phyloP scores from a whole-genome alignment of 2,888 invertebrate species.

The Microctonus aethiopoides region DNA sequence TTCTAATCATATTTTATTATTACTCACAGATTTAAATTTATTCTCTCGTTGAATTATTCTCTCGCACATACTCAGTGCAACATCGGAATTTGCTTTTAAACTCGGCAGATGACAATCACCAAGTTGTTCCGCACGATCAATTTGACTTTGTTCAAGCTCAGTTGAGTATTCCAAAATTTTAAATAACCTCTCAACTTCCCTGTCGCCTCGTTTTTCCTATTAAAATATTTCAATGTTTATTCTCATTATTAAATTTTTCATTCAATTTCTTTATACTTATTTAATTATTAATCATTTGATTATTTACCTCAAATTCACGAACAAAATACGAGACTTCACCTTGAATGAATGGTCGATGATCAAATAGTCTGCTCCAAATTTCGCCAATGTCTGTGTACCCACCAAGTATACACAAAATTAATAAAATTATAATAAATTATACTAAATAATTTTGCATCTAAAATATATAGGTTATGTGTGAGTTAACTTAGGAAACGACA shows the following conservation, averaged over 20 bases:
- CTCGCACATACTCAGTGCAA: slow-evolving; percentile 74
- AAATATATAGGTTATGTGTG: too few relatives aligned
- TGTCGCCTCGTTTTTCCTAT: slow-evolving; percentile 81
- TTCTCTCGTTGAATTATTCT: slow-evolving; percentile 73
- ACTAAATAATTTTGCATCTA: slow-evolving; percentile 9
- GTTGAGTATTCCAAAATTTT: slow-evolving; percentile 80
- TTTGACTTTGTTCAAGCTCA: slow-evolving; percentile 80
- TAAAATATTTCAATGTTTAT: neutral
- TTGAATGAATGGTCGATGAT: slow-evolving; percentile 86
- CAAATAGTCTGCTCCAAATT: slow-evolving; percentile 86
- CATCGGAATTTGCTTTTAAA: slow-evolving; percentile 74
- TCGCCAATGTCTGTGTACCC: slow-evolving; percentile 77
- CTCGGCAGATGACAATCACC: slow-evolving; percentile 74
- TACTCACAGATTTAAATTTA: slow-evolving; percentile 70
- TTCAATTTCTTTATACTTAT: neutral
- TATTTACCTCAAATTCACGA: slow-evolving; percentile 84
- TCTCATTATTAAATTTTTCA: neutral
- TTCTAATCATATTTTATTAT: neutral
- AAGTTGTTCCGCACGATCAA: slow-evolving; percentile 75
- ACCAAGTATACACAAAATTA: slow-evolving; percentile 34
- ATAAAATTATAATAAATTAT: slow-evolving; percentile 34
- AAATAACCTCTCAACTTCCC: slow-evolving; percentile 84
- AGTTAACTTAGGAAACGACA: too few relatives aligned
- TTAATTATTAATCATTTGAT: slow-evolving; percentile 2
- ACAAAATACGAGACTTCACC: slow-evolving; percentile 87